Conservation (phyloP, 2,797 vertebrate species). For the Microctenopoma stevenorrisi region DNA sequence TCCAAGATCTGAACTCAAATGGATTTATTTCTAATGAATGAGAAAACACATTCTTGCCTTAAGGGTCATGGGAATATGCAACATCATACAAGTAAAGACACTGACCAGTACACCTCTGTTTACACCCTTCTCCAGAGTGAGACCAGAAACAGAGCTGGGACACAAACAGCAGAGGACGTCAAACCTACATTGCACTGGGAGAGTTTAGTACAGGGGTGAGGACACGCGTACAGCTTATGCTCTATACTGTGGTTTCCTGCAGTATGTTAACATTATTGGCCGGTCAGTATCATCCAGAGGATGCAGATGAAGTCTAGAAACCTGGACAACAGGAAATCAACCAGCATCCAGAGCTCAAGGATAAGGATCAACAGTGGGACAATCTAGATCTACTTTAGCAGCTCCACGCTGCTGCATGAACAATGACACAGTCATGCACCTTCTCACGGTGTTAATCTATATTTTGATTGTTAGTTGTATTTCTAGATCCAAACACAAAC, state of each 20-base stretch:
- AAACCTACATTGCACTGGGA: too few species aligned
- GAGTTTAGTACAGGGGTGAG: too few species aligned
- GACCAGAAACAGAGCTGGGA: constrained; percentile 2
- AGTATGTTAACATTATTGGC: too few species aligned
- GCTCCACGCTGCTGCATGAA: background rate
- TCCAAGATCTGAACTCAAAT: constrained; percentile 19
- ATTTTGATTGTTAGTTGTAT: too few species aligned
- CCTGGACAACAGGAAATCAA: background rate
- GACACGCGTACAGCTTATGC: too few species aligned
- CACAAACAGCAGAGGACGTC: background rate
- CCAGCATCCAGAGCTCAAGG: background rate
- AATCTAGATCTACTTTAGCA: background rate
- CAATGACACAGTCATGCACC: too few species aligned
- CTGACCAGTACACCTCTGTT: too few species aligned
- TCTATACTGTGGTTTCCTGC: too few species aligned
- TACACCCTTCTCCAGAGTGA: background rate
- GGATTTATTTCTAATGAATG: constrained; percentile 25
- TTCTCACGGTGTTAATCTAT: too few species aligned
- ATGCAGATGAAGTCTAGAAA: constrained; percentile 1
- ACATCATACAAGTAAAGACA: background rate
- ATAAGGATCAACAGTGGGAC: background rate
- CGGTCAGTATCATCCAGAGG: too few species aligned
- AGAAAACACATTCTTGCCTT: constrained; percentile 21
- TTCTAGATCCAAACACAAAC: too few species aligned
- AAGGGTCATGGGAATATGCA: too few species aligned